Evolutionary conservation across 2,113 vertebrate species (phyloP).

Genomic region (Malurus cyaneus): DNA sequence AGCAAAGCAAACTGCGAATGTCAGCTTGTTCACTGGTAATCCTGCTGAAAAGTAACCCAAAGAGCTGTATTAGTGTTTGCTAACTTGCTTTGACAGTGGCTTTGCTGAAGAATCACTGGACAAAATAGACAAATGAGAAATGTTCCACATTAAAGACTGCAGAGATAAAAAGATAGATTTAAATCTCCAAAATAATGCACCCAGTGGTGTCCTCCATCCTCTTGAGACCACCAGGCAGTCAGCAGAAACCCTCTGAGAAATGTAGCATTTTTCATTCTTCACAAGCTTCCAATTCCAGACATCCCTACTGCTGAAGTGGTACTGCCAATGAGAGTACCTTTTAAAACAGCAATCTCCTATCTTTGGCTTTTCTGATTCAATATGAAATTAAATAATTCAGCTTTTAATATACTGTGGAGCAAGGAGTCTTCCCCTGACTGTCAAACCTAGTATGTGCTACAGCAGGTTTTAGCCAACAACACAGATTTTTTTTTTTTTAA

Average conservation of each 20-base stretch:
- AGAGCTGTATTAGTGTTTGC: not conserved
- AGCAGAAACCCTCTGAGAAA: not conserved
- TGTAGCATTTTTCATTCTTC: not conserved
- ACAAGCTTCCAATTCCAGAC: not conserved
- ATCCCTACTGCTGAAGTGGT: not conserved
- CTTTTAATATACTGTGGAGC: not conserved
- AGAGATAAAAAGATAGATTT: not conserved
- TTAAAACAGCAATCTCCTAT: not conserved
- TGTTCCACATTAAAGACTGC: not conserved
- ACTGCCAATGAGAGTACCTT: not conserved
- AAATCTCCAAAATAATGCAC: not conserved
- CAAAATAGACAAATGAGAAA: not conserved
- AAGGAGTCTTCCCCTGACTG: not conserved
- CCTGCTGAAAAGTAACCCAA: slow-evolving; percentile 7
- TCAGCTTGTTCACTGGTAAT: slow-evolving; percentile 32
- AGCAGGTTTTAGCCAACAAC: not conserved
- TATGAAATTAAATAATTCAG: not conserved
- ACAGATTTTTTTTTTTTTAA: not conserved
- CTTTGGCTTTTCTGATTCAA: not conserved
- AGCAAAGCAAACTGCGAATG: slow-evolving; percentile 28
- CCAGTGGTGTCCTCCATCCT: not conserved
- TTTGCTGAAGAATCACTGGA: slow-evolving; percentile 2
- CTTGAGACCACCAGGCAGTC: not conserved
- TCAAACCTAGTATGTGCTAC: not conserved
- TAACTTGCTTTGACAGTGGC: slow-evolving; percentile 16